Conservation (phyloP, 2,113 vertebrate genomes). For the Leuciscus idus region DNA sequence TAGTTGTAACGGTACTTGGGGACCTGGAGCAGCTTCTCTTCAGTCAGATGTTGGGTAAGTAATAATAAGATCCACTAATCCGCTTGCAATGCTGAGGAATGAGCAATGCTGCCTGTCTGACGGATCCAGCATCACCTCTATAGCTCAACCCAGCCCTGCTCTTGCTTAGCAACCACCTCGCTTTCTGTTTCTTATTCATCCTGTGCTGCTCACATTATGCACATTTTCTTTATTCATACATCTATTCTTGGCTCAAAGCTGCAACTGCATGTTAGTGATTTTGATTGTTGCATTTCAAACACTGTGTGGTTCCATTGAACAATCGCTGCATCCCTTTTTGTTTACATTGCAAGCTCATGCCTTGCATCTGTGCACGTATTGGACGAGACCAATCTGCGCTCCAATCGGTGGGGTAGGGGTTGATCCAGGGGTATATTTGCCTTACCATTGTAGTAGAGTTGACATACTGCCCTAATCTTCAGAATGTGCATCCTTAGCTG, state of each 20-base stretch:
- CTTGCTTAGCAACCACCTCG: slow-evolving; percentile 28
- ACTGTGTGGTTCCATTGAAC: not conserved
- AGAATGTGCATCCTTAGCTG: not conserved
- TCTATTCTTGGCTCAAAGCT: not conserved
- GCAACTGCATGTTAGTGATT: slow-evolving; percentile 1
- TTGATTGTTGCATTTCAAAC: not conserved
- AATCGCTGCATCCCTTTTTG: slow-evolving; percentile 24
- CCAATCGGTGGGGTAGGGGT: slow-evolving; percentile 15
- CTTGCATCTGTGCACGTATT: slow-evolving; percentile 33
- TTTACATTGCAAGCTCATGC: slow-evolving; percentile 48
- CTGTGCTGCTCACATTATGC: not conserved
- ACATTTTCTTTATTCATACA: not conserved
- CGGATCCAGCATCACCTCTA: not conserved
- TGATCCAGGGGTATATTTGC: slow-evolving; percentile 3
- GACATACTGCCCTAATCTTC: slow-evolving; percentile 34
- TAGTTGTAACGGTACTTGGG: slow-evolving; percentile 95
- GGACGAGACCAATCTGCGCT: slow-evolving; percentile 40
- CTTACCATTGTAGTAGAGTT: not conserved
- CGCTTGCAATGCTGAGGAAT: slow-evolving; percentile 10
- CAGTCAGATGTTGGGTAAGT: slow-evolving; percentile 96
- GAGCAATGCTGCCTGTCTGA: slow-evolving; percentile 33
- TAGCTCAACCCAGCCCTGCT: slow-evolving; percentile 40
- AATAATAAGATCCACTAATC: slow-evolving; percentile 2
- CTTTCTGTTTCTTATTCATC: slow-evolving; percentile 21
- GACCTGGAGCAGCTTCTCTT: slow-evolving; percentile 97